Percentiles rank a stretch among this genome's conserved stretches.
Conservation (phyloP, 2,888 invertebrate genomes). For the Mactromeris polynyma region DNA sequence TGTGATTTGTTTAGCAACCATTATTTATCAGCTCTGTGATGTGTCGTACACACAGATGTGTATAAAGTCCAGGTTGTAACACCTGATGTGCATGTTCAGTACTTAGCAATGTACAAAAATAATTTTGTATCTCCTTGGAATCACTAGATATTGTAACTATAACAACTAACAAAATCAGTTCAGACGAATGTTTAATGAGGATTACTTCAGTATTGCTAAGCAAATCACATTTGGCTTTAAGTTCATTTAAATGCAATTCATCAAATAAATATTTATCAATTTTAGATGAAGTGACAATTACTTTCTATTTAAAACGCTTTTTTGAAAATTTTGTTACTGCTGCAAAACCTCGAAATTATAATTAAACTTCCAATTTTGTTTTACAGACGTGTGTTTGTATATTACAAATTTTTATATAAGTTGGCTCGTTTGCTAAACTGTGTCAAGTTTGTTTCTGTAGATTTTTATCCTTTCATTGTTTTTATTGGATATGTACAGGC, state of each 20-base stretch:
- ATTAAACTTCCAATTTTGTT: background rate
- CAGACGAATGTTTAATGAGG: no score
- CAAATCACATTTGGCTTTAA: no score
- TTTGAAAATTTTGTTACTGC: background rate
- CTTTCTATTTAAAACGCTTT: background rate
- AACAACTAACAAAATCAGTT: no score
- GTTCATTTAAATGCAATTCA: background rate
- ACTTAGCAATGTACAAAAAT: background rate
- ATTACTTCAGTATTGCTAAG: no score
- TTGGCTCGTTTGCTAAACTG: background rate
- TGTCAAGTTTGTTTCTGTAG: background rate
- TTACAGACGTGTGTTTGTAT: background rate
- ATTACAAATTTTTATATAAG: background rate
- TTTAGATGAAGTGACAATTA: background rate
- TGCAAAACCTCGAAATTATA: background rate
- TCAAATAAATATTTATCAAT: background rate
- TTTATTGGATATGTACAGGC: slow-evolving; percentile 13
- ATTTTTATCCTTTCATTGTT: slow-evolving; percentile 9
- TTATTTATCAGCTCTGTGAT: background rate
- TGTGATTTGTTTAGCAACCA: background rate
- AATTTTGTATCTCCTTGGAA: background rate
- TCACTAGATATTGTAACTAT: background rate
- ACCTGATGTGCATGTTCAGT: no score
- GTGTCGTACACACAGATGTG: no score
- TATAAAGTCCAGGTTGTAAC: no score